These are phyloP conservation scores for Pseudochirops corinnae DNA, from an alignment of 2,797 vertebrate genomes.

Conservation along the genomic window DNA sequence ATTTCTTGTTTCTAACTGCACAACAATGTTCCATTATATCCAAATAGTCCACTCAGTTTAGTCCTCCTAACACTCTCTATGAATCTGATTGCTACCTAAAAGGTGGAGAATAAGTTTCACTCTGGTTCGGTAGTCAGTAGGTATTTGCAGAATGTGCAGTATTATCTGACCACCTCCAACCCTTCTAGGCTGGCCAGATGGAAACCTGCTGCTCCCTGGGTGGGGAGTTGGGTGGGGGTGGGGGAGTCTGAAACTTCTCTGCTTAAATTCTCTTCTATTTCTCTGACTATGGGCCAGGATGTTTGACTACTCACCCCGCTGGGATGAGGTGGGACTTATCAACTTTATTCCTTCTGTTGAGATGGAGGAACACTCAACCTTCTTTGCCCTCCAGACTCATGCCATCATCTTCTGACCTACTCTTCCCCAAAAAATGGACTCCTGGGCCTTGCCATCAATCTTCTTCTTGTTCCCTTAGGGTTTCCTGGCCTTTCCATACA, in stretches of 20 bases:
- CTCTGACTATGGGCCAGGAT: neutral
- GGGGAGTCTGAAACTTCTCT: too few species aligned
- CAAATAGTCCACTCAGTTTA: neutral
- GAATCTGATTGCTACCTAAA: neutral
- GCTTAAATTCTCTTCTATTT: neutral
- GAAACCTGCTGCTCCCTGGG: neutral
- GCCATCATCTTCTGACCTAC: neutral
- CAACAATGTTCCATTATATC: neutral
- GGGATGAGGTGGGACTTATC: neutral
- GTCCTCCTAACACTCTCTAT: neutral
- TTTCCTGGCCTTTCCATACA: neutral
- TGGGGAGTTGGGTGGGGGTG: too few species aligned
- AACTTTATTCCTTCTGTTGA: neutral
- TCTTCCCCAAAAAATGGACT: neutral
- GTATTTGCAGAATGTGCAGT: neutral
- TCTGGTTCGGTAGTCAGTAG: constrained; percentile 16
- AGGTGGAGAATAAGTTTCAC: neutral
- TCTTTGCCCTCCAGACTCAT: neutral
- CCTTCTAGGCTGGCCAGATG: neutral
- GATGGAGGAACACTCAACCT: neutral
- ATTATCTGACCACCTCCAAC: neutral
- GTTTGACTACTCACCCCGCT: neutral
- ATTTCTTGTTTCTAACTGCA: neutral
- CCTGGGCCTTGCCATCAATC: neutral
- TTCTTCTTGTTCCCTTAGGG: neutral